Base-by-base conservation (phyloP, 1,140 invertebrate genomes). In the Drosophila rhopaloa region DNA sequence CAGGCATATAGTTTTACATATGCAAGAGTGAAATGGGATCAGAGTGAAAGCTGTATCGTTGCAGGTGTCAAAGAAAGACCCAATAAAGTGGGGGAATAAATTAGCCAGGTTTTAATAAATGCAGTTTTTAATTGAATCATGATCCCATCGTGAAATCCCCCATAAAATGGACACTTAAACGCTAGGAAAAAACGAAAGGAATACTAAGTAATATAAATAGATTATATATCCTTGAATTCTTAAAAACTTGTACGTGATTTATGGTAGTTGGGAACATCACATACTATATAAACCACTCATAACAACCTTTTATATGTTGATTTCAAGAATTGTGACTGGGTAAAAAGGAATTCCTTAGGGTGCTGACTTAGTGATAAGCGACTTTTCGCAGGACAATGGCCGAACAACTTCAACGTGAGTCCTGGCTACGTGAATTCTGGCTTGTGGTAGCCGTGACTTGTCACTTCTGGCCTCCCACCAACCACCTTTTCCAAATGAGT, bases 391-490 rank as follows among this genome's bases (percentile, higher is more conserved):
- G 19, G 46, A 60, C 46, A 27, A 53, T 27, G 46, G 9, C 27
- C 11, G 13, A 13, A 13, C 24, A 35, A 40, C n/a, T 24, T n/a
- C 38, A 8, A 29, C 32, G 53, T 29, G 3, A 24, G 24, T 24
- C 24, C 24, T 24, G 24, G 4, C 24, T 58, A 19, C 41, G 29
- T 65, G 61, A 57, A 13, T 56, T 13, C 14, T 54, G 50, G 19
- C 40, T 4, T 37, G 32, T 32, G 55, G 61, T 59, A 55, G 35
- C 19, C 62, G 44, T 63, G 59, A 51, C 46, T 65, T 43, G 62
- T 29, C 43, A 61, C 57, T 47, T 60, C 40, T 35, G 43, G 43
- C 61, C 38, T 29, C 35, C 35, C 35, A 38, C 35, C 19, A 14
- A 10, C n/a, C 44, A 38, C 13, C 37, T 2, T 11, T 24, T 5